Evolutionary conservation across 2,113 vertebrate genomes (phyloP).

Genomic region (Canis aureus): DNA sequence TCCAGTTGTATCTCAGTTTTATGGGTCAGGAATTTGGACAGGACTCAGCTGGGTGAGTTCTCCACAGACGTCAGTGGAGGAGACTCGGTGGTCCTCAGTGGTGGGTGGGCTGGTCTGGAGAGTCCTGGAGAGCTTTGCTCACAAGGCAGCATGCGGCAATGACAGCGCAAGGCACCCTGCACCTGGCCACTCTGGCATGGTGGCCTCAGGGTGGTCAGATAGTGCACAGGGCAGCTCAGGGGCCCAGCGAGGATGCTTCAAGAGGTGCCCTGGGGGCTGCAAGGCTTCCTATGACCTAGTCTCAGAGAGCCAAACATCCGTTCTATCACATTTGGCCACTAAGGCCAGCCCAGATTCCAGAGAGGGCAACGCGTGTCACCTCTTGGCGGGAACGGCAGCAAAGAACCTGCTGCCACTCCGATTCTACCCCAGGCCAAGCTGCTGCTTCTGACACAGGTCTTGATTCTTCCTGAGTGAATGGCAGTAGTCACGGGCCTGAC

Average conservation of each 20-base stretch:
- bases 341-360: accelerated
- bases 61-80: accelerated
- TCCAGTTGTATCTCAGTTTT: not conserved
- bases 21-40: not conserved
- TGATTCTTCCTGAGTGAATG: accelerated
- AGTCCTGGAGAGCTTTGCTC: not conserved
- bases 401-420: accelerated
- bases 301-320: not conserved
- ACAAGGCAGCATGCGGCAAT: accelerated
- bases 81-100: accelerated
- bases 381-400: accelerated
- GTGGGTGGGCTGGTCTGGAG: not conserved
- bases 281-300: accelerated
- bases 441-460: accelerated
- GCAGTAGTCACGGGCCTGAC: accelerated
- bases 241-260: accelerated
- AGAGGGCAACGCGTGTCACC: accelerated
- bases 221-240: not conserved
- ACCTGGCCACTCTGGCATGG: accelerated
- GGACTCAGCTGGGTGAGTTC: not conserved
- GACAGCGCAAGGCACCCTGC: not conserved
- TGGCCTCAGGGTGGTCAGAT: not conserved
- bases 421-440: accelerated
- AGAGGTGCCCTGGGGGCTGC: not conserved
- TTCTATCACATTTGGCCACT: too few species aligned